Percentiles rank a stretch among this genome's conserved stretches.
Evolutionary conservation across 1,140 invertebrate genomes (phyloP).

Genomic region (Pseudoatta argentina): DNA sequence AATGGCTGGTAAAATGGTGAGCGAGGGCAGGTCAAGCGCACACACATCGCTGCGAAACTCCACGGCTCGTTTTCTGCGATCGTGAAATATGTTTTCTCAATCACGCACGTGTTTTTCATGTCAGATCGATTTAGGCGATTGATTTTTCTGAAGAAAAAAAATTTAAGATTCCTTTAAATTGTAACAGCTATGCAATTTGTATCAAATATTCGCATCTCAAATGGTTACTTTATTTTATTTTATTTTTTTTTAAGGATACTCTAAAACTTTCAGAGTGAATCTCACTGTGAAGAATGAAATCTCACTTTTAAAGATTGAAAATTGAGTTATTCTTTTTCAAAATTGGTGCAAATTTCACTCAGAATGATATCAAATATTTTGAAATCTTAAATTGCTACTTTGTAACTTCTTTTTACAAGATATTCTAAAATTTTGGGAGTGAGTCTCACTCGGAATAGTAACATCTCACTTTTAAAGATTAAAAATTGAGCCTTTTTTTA

Average conservation of each 20-base stretch:
- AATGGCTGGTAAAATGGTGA: conserved; percentile 81
- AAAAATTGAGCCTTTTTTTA: no score
- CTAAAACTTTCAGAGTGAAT: no score
- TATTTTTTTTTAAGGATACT: neutral
- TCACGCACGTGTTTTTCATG: neutral
- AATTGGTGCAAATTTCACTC: no score
- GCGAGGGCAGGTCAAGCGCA: conserved; percentile 81
- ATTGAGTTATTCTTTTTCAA: no score
- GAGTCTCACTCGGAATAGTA: no score
- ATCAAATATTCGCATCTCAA: neutral
- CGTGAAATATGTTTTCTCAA: neutral
- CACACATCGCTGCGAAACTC: conserved; percentile 61
- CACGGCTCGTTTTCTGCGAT: conserved; percentile 13
- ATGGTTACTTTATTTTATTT: neutral
- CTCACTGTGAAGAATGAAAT: no score
- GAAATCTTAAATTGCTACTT: neutral
- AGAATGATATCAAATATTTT: no score
- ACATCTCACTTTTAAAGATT: no score
- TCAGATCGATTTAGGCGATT: neutral
- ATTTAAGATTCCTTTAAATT: neutral
- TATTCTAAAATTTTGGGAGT: no score
- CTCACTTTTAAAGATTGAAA: no score
- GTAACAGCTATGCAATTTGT: no score
- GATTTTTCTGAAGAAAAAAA: neutral
- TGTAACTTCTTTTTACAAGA: neutral